Percentiles rank a stretch among this genome's conserved stretches.
Evolutionary conservation across 2,888 invertebrate species (phyloP).

Genomic region (Linnaemya vulpina): DNA sequence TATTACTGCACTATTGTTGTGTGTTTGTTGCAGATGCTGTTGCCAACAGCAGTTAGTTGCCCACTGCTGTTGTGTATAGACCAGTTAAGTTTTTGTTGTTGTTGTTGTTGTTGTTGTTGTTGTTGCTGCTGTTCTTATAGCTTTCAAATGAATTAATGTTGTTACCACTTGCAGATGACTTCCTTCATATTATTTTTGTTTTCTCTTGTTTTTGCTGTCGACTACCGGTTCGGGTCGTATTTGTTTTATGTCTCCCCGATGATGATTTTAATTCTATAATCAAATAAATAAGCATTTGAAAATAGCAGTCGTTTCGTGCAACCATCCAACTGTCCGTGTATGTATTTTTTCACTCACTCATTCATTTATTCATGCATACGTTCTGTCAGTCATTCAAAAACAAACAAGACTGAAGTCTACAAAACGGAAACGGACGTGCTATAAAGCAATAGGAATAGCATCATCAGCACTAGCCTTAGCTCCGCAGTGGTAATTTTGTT

Average conservation of each 20-base stretch:
- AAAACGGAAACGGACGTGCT: slow-evolving; percentile 71
- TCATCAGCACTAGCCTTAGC: slow-evolving; percentile 25
- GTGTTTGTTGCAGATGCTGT: slow-evolving; percentile 37
- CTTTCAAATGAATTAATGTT: slow-evolving; percentile 46
- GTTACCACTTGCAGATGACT: slow-evolving; percentile 60
- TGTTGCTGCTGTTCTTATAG: slow-evolving; percentile 19
- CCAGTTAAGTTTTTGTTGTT: slow-evolving; percentile 28
- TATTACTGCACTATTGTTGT: slow-evolving; percentile 11
- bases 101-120: too few species aligned
- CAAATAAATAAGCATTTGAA: slow-evolving; percentile 69
- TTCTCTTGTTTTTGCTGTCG: slow-evolving; percentile 4
- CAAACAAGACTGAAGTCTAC: not conserved
- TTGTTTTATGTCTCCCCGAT: slow-evolving; percentile 40
- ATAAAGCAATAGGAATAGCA: slow-evolving; percentile 41
- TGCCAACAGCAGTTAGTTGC: slow-evolving; percentile 24
- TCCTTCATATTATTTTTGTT: slow-evolving; percentile 35
- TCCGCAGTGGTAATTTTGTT: slow-evolving; percentile 42
- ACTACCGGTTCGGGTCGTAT: slow-evolving; percentile 54
- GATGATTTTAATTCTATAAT: slow-evolving; percentile 54
- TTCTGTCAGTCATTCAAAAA: slow-evolving; percentile 9
- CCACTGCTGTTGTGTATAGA: slow-evolving; percentile 40
- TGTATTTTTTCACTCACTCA: slow-evolving; percentile 13
- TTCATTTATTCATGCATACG: slow-evolving; percentile 7
- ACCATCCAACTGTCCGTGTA: not conserved
- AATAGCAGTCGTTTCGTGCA: slow-evolving; percentile 46